Evolutionary conservation across 2,113 vertebrate species (phyloP).

Genomic region (Apus apus): DNA sequence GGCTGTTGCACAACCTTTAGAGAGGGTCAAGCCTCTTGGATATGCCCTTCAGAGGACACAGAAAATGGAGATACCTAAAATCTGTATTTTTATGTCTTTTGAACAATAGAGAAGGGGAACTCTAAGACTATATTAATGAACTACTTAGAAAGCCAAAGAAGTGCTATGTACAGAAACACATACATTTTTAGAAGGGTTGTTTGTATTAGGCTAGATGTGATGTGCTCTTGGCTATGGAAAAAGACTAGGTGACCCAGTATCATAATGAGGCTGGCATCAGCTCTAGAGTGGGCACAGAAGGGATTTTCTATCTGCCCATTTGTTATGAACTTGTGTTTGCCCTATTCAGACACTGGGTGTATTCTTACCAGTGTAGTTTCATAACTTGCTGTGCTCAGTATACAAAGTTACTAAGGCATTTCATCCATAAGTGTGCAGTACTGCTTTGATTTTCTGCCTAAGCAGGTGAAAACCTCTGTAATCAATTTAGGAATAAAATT

Average conservation of each 20-base stretch:
- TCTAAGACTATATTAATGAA: background rate
- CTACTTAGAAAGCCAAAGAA: background rate
- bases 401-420: background rate
- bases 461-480: background rate
- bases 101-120: background rate
- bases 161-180: background rate
- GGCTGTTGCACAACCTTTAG: background rate
- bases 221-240: background rate
- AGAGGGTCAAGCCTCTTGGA: background rate
- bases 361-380: background rate
- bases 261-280: rapidly evolving
- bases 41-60: background rate
- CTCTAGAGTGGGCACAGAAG: background rate
- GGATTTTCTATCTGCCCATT: background rate
- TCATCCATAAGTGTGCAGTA: rapidly evolving
- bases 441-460: background rate
- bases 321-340: background rate
- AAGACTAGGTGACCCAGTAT: background rate
- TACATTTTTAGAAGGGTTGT: background rate
- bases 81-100: background rate
- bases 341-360: background rate
- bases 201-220: background rate
- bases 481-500: background rate
- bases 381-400: background rate
- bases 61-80: background rate